Evolutionary conservation across 2,888 invertebrate genomes (phyloP).

Genomic region (Danaus chrysippus): DNA sequence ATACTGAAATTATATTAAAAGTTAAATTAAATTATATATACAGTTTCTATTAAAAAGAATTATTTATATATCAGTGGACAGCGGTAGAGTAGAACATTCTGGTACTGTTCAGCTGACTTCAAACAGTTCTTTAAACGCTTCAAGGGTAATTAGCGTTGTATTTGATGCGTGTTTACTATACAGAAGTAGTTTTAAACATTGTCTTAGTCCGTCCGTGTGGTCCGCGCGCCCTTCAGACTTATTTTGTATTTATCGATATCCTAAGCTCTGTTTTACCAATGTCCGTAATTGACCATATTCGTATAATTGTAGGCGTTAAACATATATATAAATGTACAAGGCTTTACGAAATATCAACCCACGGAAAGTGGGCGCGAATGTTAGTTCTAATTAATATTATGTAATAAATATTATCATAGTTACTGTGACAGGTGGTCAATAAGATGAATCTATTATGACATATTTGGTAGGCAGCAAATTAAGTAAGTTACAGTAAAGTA

Average conservation of each 20-base stretch:
- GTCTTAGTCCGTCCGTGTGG: conserved; percentile 8
- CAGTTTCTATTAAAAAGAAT: no score
- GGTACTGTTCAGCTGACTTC: no score
- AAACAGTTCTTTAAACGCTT: background rate
- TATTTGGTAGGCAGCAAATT: background rate
- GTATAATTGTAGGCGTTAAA: background rate
- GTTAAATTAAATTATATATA: no score
- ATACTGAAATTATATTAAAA: no score
- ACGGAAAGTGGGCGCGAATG: conserved; percentile 13
- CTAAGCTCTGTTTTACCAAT: background rate
- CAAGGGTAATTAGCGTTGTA: conserved; percentile 13
- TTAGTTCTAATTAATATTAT: background rate
- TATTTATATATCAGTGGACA: no score
- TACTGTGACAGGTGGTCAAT: no score
- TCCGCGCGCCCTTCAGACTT: conserved; percentile 4
- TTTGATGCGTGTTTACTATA: conserved; percentile 9
- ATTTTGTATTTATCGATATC: conserved; percentile 1
- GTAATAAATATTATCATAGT: background rate
- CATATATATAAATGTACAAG: conserved; percentile 8
- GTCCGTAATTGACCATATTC: background rate
- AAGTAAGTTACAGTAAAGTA: background rate
- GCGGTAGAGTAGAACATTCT: no score
- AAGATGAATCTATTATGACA: background rate
- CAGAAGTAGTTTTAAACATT: conserved; percentile 3
- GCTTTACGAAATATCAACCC: conserved; percentile 30